phyloP scores from a whole-genome alignment of 2,113 vertebrate genomes.

The Chionomys nivalis region DNA sequence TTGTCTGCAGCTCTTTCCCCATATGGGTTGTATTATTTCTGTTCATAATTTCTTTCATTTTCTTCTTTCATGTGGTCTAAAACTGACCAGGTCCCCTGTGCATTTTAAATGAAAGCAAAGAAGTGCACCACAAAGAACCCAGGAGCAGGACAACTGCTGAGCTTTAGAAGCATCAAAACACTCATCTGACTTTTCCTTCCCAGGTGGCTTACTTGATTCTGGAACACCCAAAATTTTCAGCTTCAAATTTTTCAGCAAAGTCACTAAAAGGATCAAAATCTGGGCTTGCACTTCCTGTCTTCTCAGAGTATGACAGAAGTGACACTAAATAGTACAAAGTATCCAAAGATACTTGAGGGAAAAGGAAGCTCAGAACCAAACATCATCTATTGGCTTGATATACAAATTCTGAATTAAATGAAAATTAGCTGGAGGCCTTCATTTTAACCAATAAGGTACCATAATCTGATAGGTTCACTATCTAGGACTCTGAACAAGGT shows the following conservation, averaged over 20 bases:
- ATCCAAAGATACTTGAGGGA: background rate
- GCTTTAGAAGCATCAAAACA: fast-evolving
- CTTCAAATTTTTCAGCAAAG: background rate
- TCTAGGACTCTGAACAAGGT: background rate
- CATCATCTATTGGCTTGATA: background rate
- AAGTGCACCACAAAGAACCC: background rate
- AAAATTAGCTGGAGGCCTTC: background rate
- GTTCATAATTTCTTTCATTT: background rate
- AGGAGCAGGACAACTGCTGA: background rate
- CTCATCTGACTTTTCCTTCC: background rate
- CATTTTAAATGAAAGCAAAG: background rate
- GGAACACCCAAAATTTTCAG: constrained; percentile 24
- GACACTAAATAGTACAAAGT: background rate
- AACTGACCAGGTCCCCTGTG: background rate
- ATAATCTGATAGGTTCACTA: background rate
- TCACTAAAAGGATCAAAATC: background rate
- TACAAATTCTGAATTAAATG: constrained; percentile 10
- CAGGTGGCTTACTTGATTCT: background rate
- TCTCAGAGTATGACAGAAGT: background rate
- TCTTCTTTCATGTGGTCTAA: background rate
- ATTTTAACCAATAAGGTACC: background rate
- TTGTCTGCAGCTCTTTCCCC: background rate
- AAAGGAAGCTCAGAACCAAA: background rate
- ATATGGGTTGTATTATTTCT: constrained; percentile 8
- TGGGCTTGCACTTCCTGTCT: background rate